phyloP scores from a whole-genome alignment of 2,113 vertebrate species.

The Fulica atra region DNA sequence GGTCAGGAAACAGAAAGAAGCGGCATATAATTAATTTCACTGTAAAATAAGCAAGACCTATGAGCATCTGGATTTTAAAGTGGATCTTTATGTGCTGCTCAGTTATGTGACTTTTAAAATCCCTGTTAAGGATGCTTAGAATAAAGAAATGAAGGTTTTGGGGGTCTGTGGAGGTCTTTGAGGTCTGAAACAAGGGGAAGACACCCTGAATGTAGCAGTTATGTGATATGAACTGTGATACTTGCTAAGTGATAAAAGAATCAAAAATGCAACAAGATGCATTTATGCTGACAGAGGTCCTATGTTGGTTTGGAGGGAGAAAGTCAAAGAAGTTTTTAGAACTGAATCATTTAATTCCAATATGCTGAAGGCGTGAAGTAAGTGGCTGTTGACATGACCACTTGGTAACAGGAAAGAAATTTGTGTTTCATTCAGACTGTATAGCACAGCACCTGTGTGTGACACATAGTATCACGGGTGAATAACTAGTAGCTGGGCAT shows the following conservation, averaged over 20 bases:
- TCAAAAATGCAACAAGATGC: background rate
- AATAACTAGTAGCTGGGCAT: background rate
- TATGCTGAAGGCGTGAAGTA: background rate
- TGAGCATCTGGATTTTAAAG: constrained; percentile 22
- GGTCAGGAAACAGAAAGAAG: constrained; percentile 23
- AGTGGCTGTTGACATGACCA: background rate
- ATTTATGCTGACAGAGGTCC: background rate
- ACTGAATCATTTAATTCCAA: background rate
- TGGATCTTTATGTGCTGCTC: background rate
- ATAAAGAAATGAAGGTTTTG: background rate
- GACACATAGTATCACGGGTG: background rate
- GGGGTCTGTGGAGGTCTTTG: constrained; percentile 5
- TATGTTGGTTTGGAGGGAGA: background rate
- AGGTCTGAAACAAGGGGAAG: constrained; percentile 32
- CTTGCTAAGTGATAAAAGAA: background rate
- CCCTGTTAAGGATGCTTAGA: background rate
- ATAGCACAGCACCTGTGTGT: background rate
- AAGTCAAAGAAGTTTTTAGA: background rate
- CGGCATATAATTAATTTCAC: constrained; percentile 10
- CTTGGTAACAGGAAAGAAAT: background rate
- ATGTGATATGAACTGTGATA: background rate
- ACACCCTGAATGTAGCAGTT: background rate
- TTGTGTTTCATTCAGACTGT: background rate
- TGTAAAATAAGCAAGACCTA: background rate
- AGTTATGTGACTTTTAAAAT: background rate